Conservation (phyloP, 1,140 invertebrate genomes). For the Orussus abietinus region DNA sequence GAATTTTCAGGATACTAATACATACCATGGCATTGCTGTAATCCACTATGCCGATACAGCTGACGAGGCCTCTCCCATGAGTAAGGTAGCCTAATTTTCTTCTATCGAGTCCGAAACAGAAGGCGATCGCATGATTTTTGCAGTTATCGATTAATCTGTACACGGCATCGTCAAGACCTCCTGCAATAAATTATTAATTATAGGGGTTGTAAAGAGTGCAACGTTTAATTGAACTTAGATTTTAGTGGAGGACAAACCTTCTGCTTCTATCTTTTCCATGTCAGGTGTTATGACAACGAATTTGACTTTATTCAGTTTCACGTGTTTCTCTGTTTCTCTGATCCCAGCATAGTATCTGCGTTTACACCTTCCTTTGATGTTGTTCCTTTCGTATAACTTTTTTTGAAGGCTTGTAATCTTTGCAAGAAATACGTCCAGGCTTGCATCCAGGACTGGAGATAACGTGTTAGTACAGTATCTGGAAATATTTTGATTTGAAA, state of each 20-base stretch:
- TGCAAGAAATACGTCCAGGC: conserved; percentile 26
- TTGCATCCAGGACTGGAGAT: conserved; percentile 17
- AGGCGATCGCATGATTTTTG: conserved; percentile 46
- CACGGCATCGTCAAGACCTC: conserved; percentile 28
- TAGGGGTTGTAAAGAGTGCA: not conserved
- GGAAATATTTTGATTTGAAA: too few species aligned
- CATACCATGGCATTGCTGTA: conserved; percentile 57
- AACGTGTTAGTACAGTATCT: conserved; percentile 39
- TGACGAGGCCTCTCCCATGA: conserved; percentile 55
- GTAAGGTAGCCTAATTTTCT: conserved; percentile 55
- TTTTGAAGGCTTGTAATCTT: conserved; percentile 31
- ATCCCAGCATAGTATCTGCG: conserved; percentile 33
- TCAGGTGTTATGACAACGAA: conserved; percentile 35
- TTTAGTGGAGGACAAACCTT: too few species aligned
- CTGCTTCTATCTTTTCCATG: conserved; percentile 26
- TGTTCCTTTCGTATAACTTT: conserved; percentile 28
- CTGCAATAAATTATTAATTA: conserved; percentile 21
- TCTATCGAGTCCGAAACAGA: conserved; percentile 55
- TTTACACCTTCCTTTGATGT: conserved; percentile 28
- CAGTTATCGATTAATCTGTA: conserved; percentile 24
- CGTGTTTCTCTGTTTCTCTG: conserved; percentile 33
- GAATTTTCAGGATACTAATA: not conserved
- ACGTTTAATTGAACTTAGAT: conserved; percentile 3
- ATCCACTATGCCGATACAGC: conserved; percentile 58
- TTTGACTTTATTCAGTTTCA: conserved; percentile 30